Conservation (phyloP, 2,888 invertebrate species). For the Oligia fasciuncula region DNA sequence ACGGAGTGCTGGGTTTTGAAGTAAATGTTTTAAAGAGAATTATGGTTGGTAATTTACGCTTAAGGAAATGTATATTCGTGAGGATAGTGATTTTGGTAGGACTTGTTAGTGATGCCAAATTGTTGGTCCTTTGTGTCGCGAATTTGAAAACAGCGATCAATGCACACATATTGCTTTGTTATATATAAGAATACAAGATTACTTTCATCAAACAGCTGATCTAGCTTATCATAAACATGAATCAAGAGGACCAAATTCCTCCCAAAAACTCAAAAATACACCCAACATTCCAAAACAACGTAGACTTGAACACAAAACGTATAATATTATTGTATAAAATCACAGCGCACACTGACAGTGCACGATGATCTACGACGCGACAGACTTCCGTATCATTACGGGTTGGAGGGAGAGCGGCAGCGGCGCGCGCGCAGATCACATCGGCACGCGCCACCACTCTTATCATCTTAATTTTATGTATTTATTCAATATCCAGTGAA, state of each 20-base stretch:
- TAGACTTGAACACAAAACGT: slow-evolving; percentile 15
- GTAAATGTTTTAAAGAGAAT: slow-evolving; percentile 52
- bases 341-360: slow-evolving; percentile 39
- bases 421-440: slow-evolving; percentile 67
- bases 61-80: not conserved
- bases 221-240: not conserved
- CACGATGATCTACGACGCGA: slow-evolving; percentile 76
- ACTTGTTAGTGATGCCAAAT: not conserved
- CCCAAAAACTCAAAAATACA: not conserved
- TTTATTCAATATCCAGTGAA: slow-evolving; percentile 62
- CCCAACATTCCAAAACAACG: not conserved
- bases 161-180: not conserved
- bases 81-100: not conserved
- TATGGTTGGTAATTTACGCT: slow-evolving; percentile 21
- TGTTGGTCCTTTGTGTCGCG: not conserved
- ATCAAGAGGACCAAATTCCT: not conserved
- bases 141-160: not conserved
- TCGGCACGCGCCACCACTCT: slow-evolving; percentile 66
- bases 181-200: not conserved
- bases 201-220: not conserved
- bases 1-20: slow-evolving; percentile 38
- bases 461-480: slow-evolving; percentile 69
- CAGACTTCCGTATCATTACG: slow-evolving; percentile 85
- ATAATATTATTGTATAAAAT: slow-evolving; percentile 41
- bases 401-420: slow-evolving; percentile 63